Base-by-base conservation (phyloP, 2,888 invertebrate species). In the Dynastes tityus region DNA sequence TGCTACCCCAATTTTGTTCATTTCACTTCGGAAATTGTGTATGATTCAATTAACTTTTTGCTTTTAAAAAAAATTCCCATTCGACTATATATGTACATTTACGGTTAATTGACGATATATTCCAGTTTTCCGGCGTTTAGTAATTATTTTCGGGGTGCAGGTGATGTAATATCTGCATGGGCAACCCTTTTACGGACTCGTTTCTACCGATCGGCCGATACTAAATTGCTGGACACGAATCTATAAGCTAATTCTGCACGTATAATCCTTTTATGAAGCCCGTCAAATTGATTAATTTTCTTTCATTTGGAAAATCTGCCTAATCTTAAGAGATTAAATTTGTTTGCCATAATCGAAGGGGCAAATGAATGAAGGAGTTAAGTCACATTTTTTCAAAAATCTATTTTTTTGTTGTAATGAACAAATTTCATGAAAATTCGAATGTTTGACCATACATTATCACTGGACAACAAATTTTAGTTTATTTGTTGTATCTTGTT, bases 201-300 rank as follows among this genome's bases (percentile, higher is more conserved):
- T 32, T 6, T 29, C 27, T 63, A 8, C 27, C 13, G 29, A 13
- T 63, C 27, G 13, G 11, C 32, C 32, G 8, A 63, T 29, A 13
- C 29, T 27, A 27, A 58, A 58, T 58, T 29, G 29, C 22, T 6
- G 29, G 63, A n/a, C 29, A 63, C 2, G 29, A 63, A 63, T 63
- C 9, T 63, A 63, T 63, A 63, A 29, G 63, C 29, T 8, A 63
- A 63, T 63, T 63, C 63, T 63, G 45, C 8, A 45, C 27, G 11
- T 32, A 13, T 22, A 63, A 63, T 63, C 63, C 63, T 63, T 63
- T 63, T 63, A 32, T 63, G 11, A 29, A 63, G 29, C 11, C 63
- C 63, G 11, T 63, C 63, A 63, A 29, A 9, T 63, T 27, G 63
- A 63, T 63, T 63, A 63, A 63, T 63, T 32, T 63, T 63, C 63